Evolutionary conservation across 1,140 invertebrate species (phyloP).

Genomic region (Heliothis virescens): DNA sequence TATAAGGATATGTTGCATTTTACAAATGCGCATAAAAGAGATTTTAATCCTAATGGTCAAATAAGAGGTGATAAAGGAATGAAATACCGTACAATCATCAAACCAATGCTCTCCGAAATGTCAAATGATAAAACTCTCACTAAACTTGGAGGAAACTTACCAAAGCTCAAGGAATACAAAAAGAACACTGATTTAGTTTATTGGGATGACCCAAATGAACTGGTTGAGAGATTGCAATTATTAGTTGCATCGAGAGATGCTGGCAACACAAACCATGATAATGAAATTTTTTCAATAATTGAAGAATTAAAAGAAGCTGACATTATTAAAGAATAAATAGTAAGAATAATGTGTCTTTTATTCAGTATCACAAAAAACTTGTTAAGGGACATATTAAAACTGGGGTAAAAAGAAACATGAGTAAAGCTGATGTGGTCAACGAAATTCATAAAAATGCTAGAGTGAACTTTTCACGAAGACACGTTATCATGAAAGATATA

Average conservation of each 20-base stretch:
- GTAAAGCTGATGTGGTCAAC: no score
- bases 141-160: slow-evolving; percentile 36
- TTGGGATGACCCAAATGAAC: slow-evolving; percentile 54
- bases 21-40: slow-evolving; percentile 49
- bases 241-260: slow-evolving; percentile 2
- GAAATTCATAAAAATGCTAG: no score
- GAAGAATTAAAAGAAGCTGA: slow-evolving; percentile 11
- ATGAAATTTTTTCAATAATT: neutral
- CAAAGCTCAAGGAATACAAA: slow-evolving; percentile 46
- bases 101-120: slow-evolving; percentile 24
- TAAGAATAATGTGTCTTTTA: neutral
- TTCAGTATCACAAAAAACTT: neutral
- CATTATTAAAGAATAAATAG: slow-evolving; percentile 10
- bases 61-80: slow-evolving; percentile 48
- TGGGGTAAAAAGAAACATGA: no score
- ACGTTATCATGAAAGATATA: no score
- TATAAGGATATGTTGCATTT: slow-evolving; percentile 38
- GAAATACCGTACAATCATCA: slow-evolving; percentile 47
- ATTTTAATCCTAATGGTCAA: slow-evolving; percentile 46
- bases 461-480: no score
- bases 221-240: slow-evolving; percentile 36
- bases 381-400: no score
- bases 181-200: slow-evolving; percentile 48
- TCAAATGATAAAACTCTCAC: slow-evolving; percentile 13
- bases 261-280: neutral